These are phyloP conservation scores for Pentamera pediparva DNA, from an alignment of 53 echinoderm and acorn worm species.

Conservation along the genomic window DNA sequence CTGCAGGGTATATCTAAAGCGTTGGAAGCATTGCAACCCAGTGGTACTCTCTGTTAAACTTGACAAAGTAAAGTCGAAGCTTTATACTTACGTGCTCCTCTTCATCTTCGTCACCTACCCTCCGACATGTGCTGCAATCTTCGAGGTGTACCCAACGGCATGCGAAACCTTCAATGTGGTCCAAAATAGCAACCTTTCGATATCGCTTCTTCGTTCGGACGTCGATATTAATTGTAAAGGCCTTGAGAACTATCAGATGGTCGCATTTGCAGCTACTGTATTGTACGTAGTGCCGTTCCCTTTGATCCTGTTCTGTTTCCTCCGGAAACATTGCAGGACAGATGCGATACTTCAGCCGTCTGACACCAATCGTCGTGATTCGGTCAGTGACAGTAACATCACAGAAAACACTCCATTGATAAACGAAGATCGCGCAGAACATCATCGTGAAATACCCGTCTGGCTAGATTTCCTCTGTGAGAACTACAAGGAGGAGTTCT, in stretches of 20 bases:
- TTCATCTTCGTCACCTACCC: not conserved
- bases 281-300: not conserved
- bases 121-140: conserved; percentile 9
- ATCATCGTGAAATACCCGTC: not conserved
- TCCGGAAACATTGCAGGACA: not conserved
- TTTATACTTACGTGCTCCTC: not conserved
- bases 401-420: not conserved
- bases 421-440: not conserved
- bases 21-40: too few relatives aligned
- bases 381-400: too few relatives aligned
- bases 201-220: conserved; percentile 6
- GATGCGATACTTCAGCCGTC: too few relatives aligned
- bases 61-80: not conserved
- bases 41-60: too few relatives aligned
- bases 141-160: not conserved
- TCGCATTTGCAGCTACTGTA: not conserved
- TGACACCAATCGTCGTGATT: not conserved
- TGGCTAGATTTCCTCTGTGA: conserved; percentile 1
- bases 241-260: not conserved
- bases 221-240: not conserved
- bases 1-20: not conserved
- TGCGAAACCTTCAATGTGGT: not conserved
- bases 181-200: not conserved
- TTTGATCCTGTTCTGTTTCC: not conserved
- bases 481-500: not conserved